These are phyloP conservation scores for Centropus bengalensis DNA, from an alignment of 2,113 vertebrate species.

Conservation along the genomic window DNA sequence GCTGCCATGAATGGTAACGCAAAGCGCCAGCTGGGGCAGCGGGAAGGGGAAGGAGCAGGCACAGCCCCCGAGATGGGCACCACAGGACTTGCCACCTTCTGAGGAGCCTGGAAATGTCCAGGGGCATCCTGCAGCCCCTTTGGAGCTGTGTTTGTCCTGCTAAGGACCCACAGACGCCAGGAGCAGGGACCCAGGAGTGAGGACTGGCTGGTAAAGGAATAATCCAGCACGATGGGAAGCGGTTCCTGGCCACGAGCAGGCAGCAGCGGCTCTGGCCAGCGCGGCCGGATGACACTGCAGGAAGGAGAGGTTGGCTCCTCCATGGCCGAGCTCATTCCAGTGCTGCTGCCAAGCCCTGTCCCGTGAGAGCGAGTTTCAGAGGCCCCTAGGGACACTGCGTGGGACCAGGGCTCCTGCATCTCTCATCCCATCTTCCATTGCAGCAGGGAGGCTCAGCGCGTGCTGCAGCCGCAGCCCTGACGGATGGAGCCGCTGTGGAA, in stretches of 20 bases:
- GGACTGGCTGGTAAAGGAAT: not conserved
- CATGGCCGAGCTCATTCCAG: not conserved
- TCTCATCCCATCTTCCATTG: not conserved
- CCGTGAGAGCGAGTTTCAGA: not conserved
- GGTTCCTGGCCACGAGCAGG: not conserved
- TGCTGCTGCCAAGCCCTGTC: conserved; percentile 10
- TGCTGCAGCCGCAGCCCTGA: not conserved
- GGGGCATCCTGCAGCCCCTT: not conserved
- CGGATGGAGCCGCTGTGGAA: not conserved
- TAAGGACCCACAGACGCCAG: not conserved
- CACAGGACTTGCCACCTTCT: not conserved
- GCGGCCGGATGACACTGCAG: not conserved
- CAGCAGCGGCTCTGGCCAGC: not conserved
- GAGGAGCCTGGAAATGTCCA: accelerated
- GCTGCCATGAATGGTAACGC: not conserved
- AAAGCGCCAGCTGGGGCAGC: not conserved
- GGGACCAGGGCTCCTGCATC: not conserved
- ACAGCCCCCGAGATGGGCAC: not conserved
- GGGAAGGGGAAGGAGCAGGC: not conserved
- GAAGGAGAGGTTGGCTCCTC: conserved; percentile 32
- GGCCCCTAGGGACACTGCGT: accelerated
- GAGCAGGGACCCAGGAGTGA: accelerated
- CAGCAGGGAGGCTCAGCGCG: not conserved
- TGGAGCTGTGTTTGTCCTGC: accelerated
- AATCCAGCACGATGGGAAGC: not conserved